A percentile compares a stretch with the other conserved stretches of the same genome.
phyloP scores from a whole-genome alignment of 2,888 invertebrate genomes.

The Acrobasis suavella region DNA sequence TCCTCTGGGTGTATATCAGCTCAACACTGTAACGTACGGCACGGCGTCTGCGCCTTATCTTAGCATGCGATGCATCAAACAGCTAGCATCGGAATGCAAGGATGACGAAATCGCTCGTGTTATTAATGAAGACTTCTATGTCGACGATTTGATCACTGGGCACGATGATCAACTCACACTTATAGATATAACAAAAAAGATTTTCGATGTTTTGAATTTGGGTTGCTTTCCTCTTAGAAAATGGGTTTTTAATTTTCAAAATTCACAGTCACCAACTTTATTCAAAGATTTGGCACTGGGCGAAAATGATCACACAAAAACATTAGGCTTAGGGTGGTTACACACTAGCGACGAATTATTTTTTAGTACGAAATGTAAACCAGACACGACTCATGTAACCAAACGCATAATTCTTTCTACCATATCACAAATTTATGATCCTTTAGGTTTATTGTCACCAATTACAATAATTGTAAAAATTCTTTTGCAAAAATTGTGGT shows the following conservation, averaged over 20 bases:
- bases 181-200: too few species aligned
- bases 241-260: too few species aligned
- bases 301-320: slow-evolving; percentile 28
- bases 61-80: slow-evolving; percentile 35
- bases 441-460: neutral
- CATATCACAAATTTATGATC: slow-evolving; percentile 1
- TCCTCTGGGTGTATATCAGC: slow-evolving; percentile 30
- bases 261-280: too few species aligned
- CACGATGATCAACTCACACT: neutral
- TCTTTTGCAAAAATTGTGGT: slow-evolving; percentile 29
- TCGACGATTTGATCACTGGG: slow-evolving; percentile 38
- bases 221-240: too few species aligned
- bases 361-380: slow-evolving; percentile 4
- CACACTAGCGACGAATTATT: slow-evolving; percentile 26
- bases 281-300: too few species aligned
- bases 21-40: slow-evolving; percentile 26
- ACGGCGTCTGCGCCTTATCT: slow-evolving; percentile 1
- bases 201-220: too few species aligned
- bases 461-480: slow-evolving; percentile 27
- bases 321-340: slow-evolving; percentile 32
- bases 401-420: neutral
- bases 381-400: neutral
- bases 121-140: slow-evolving; percentile 34
- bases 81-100: slow-evolving; percentile 16
- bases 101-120: slow-evolving; percentile 1